Conservation (phyloP, 2,797 vertebrate genomes). For the Novumbra hubbsi region DNA sequence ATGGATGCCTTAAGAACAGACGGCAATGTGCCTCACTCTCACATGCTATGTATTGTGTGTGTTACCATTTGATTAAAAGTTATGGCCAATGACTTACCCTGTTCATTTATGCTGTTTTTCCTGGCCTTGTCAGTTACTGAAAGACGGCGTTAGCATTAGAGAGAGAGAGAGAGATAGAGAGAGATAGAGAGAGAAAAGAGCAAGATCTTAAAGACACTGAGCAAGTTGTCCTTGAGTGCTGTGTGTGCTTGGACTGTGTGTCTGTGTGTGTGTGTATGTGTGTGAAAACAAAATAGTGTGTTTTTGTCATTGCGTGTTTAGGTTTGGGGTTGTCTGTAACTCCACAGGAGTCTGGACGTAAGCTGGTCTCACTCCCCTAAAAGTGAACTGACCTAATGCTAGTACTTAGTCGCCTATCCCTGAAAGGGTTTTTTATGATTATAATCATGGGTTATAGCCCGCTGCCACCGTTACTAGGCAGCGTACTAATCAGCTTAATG, state of each 20-base stretch:
- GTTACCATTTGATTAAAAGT: not conserved
- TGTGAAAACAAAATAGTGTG: not conserved
- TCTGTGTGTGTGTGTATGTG: constrained; percentile 21
- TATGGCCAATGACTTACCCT: not conserved
- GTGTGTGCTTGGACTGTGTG: constrained; percentile 7
- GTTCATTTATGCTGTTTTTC: not conserved
- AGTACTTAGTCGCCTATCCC: constrained; percentile 83
- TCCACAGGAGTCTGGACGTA: constrained; percentile 44
- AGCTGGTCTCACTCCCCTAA: constrained; percentile 77
- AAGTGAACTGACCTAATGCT: constrained; percentile 83
- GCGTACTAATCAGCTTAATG: constrained; percentile 99
- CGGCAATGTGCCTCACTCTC: constrained; percentile 70
- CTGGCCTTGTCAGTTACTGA: not conserved
- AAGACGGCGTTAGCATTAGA: not conserved
- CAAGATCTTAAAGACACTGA: constrained; percentile 37
- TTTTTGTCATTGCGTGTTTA: constrained; percentile 15
- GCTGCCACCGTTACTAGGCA: constrained; percentile 90
- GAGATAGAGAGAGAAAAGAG: constrained; percentile 18
- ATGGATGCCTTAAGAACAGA: constrained; percentile 71
- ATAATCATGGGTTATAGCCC: constrained; percentile 91
- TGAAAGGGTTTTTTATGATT: constrained; percentile 91
- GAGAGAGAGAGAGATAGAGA: constrained; percentile 4
- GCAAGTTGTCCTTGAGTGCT: constrained; percentile 29
- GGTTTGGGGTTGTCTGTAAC: constrained; percentile 9
- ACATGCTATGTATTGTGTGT: constrained; percentile 55